Conservation (phyloP, 2,797 vertebrate species). For the Galago senegalensis region DNA sequence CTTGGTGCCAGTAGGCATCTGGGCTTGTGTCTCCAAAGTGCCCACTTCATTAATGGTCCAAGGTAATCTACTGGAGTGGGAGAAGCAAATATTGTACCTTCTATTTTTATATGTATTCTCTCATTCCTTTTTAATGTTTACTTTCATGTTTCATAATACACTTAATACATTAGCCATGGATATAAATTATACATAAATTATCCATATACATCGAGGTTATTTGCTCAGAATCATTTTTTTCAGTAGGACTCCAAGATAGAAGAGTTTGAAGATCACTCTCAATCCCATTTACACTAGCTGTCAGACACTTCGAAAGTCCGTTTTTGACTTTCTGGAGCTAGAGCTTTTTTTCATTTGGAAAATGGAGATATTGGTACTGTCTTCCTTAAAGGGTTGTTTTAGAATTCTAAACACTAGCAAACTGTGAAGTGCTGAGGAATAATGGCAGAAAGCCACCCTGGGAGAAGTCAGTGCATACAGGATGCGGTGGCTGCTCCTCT, state of each 20-base stretch:
- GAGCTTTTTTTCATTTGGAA: neutral
- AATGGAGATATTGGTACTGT: neutral
- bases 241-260: neutral
- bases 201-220: neutral
- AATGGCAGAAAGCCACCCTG: neutral
- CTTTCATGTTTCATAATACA: neutral
- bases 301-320: neutral
- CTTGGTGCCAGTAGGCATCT: neutral
- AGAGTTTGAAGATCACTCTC: neutral
- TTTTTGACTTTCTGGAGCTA: neutral
- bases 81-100: neutral
- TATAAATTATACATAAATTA: slow-evolving; percentile 1
- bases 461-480: neutral
- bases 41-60: neutral
- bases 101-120: neutral
- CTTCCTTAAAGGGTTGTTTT: slow-evolving; percentile 24
- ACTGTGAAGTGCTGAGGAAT: neutral
- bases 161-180: neutral
- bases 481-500: neutral
- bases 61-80: neutral
- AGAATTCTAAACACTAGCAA: slow-evolving; percentile 23
- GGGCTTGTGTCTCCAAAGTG: neutral
- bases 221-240: slow-evolving; percentile 23
- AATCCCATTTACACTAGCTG: neutral
- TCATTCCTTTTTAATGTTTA: neutral